Conservation (phyloP, 1,140 invertebrate genomes). For the Acromyrmex echinatior region DNA sequence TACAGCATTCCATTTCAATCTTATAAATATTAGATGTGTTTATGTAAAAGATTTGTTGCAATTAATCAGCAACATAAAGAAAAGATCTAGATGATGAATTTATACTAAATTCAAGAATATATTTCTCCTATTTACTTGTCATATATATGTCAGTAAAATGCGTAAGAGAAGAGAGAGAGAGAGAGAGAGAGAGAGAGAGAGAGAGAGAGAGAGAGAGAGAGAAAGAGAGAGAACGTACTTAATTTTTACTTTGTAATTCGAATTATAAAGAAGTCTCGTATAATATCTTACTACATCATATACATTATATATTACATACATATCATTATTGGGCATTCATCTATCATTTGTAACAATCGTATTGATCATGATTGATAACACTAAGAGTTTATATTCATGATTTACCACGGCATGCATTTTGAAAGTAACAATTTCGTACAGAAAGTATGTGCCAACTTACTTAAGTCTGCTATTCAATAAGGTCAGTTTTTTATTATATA, state of each 20-base stretch:
- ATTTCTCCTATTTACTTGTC: background rate
- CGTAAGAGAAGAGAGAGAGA: background rate
- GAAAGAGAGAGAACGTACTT: background rate
- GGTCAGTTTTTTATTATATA: background rate
- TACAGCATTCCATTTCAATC: constrained; percentile 22
- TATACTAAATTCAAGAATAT: constrained; percentile 25
- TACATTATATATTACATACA: constrained; percentile 64
- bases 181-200: too few relatives aligned
- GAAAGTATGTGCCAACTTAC: constrained; percentile 49
- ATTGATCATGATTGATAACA: constrained; percentile 67
- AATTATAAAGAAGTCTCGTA: constrained; percentile 63
- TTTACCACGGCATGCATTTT: constrained; percentile 43
- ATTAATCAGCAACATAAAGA: constrained; percentile 3
- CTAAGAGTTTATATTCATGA: constrained; percentile 61
- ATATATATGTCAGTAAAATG: constrained; percentile 32
- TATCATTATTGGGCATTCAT: constrained; percentile 83
- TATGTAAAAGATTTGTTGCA: constrained; percentile 1
- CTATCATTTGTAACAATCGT: constrained; percentile 63
- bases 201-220: too few relatives aligned
- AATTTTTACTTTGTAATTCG: constrained; percentile 36
- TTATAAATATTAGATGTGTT: constrained; percentile 1
- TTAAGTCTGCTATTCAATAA: constrained; percentile 27
- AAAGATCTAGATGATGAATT: constrained; percentile 15
- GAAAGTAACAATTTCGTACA: constrained; percentile 26
- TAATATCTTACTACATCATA: constrained; percentile 64